Percentiles rank a stretch among this genome's conserved stretches.
Evolutionary conservation across 2,113 vertebrate species (phyloP).

Genomic region (Synchiropus splendidus): DNA sequence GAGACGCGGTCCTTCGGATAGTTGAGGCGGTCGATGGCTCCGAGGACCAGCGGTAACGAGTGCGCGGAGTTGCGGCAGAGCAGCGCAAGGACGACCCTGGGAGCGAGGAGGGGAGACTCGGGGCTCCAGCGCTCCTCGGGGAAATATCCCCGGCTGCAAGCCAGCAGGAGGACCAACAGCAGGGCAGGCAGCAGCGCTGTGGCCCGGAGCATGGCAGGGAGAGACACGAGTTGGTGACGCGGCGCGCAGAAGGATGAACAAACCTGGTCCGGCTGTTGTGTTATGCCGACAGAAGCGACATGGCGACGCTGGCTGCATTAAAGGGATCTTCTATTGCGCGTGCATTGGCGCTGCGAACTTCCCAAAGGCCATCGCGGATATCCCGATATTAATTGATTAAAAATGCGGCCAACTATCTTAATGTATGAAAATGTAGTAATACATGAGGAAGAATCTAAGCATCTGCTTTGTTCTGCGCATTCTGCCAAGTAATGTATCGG

Average conservation of each 20-base stretch:
- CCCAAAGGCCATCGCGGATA: background rate
- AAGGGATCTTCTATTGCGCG: constrained; percentile 28
- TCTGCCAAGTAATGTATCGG: fast-evolving
- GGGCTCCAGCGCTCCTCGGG: constrained; percentile 82
- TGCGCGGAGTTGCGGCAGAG: constrained; percentile 79
- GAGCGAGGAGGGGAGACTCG: constrained; percentile 74
- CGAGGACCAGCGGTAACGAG: constrained; percentile 75
- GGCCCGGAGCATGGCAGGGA: constrained; percentile 53
- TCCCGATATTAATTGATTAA: background rate
- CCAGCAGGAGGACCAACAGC: constrained; percentile 49
- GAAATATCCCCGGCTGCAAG: constrained; percentile 66
- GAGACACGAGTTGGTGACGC: constrained; percentile 7
- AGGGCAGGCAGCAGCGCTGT: constrained; percentile 42
- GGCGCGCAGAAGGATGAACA: constrained; percentile 21
- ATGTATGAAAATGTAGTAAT: background rate
- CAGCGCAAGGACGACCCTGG: constrained; percentile 72
- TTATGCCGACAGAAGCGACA: constrained; percentile 43
- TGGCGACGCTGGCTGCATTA: constrained; percentile 36
- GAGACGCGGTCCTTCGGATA: constrained; percentile 78
- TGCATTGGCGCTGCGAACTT: constrained; percentile 6
- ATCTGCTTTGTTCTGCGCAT: no score
- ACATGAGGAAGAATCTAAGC: background rate
- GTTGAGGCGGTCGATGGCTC: constrained; percentile 69
- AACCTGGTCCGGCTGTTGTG: constrained; percentile 30
- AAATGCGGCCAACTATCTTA: background rate